A percentile compares a stretch with the other conserved stretches of the same genome.
Evolutionary conservation across 1,140 invertebrate genomes (phyloP).

Genomic region (Caenorhabditis inopinata): DNA sequence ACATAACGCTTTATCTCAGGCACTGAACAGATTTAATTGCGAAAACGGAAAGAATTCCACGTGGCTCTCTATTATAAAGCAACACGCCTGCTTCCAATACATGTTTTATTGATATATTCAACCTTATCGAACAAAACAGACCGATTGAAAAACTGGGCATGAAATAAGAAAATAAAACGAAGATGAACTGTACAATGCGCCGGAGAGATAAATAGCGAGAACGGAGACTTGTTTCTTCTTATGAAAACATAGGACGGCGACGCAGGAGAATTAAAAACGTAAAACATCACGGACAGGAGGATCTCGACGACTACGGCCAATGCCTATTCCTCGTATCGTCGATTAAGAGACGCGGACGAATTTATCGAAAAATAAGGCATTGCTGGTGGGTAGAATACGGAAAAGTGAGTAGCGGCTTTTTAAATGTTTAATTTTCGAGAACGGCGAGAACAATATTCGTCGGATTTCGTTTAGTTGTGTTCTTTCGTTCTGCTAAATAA

Average conservation of each 20-base stretch:
- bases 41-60: neutral
- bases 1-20: no score
- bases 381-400: neutral
- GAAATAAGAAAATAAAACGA: neutral
- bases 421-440: no score
- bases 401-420: no score
- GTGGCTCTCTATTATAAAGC: no score
- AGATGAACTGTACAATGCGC: no score
- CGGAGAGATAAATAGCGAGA: neutral
- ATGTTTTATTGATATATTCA: neutral
- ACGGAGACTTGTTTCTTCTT: neutral
- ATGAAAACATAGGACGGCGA: neutral
- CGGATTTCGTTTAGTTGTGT: no score
- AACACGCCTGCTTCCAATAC: neutral
- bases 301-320: neutral
- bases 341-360: neutral
- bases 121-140: neutral
- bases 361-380: neutral
- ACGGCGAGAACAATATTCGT: no score
- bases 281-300: neutral
- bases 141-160: neutral
- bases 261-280: neutral
- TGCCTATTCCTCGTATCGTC: slow-evolving; percentile 9
- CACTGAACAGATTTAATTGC: no score
- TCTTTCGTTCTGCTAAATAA: no score